Conservation (phyloP, 2,113 vertebrate species). For the Clinocottus analis region DNA sequence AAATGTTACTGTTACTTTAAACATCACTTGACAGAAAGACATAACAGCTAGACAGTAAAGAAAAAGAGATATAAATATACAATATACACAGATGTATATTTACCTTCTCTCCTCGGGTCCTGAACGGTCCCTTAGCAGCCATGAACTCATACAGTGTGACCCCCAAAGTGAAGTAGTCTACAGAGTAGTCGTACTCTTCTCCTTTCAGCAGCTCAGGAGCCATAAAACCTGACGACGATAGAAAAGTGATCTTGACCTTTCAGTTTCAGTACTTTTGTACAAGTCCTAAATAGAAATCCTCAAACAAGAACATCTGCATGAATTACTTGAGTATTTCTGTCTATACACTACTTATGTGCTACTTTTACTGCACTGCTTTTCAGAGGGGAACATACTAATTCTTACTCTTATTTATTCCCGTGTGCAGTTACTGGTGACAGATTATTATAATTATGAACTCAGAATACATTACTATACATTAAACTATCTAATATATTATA, state of each 20-base stretch:
- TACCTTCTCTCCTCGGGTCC: slow-evolving; percentile 88
- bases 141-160: slow-evolving; percentile 89
- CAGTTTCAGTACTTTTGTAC: background rate
- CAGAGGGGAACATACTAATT: background rate
- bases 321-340: background rate
- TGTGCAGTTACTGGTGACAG: background rate
- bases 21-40: background rate
- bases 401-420: background rate
- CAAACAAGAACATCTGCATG: background rate
- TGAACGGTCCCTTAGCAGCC: slow-evolving; percentile 87
- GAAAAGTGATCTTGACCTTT: background rate
- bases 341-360: background rate
- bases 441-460: background rate
- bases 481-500: background rate
- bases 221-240: slow-evolving; percentile 85
- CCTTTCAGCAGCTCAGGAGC: slow-evolving; percentile 87
- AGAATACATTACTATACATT: background rate
- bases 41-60: background rate
- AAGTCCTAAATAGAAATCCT: background rate
- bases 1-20: background rate
- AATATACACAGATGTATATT: too few relatives aligned
- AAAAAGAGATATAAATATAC: too few relatives aligned
- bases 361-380: background rate
- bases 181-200: slow-evolving; percentile 85
- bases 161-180: slow-evolving; percentile 89